Conservation (phyloP, 2,888 invertebrate species). For the Pristionchus fissidentatus region DNA sequence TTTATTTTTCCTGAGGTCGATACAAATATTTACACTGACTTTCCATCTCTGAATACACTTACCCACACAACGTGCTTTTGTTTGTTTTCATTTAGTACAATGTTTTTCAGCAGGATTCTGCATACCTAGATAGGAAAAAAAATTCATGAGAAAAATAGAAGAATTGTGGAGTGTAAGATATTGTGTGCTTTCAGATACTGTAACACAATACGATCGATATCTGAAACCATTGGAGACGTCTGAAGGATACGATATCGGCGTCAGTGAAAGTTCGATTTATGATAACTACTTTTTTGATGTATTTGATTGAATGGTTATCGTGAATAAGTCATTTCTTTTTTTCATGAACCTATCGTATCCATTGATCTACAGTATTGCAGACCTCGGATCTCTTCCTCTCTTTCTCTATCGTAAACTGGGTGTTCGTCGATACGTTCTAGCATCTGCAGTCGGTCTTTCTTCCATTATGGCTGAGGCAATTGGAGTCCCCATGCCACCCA, state of each 20-base stretch:
- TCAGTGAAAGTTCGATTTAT: constrained; percentile 22
- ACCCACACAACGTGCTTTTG: too few relatives aligned
- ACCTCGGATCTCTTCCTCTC: constrained; percentile 30
- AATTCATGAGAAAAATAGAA: too few relatives aligned
- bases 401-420: constrained; percentile 33
- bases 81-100: too few relatives aligned
- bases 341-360: not conserved
- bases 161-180: too few relatives aligned
- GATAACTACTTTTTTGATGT: not conserved
- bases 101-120: too few relatives aligned
- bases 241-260: constrained; percentile 31
- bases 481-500: constrained; percentile 35
- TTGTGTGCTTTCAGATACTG: not conserved
- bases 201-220: constrained; percentile 8
- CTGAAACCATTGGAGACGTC: constrained; percentile 6
- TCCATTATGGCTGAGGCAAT: constrained; percentile 14
- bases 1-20: too few relatives aligned
- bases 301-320: not conserved
- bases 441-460: constrained; percentile 3
- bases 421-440: not conserved
- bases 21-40: not conserved
- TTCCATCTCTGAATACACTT: too few relatives aligned
- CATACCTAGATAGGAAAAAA: too few relatives aligned
- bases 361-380: not conserved
- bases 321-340: not conserved